A percentile compares a stretch with the other conserved stretches of the same genome.
These are phyloP conservation scores for Grantiella picta DNA, from an alignment of 2,113 vertebrate genomes.

Conservation along the genomic window DNA sequence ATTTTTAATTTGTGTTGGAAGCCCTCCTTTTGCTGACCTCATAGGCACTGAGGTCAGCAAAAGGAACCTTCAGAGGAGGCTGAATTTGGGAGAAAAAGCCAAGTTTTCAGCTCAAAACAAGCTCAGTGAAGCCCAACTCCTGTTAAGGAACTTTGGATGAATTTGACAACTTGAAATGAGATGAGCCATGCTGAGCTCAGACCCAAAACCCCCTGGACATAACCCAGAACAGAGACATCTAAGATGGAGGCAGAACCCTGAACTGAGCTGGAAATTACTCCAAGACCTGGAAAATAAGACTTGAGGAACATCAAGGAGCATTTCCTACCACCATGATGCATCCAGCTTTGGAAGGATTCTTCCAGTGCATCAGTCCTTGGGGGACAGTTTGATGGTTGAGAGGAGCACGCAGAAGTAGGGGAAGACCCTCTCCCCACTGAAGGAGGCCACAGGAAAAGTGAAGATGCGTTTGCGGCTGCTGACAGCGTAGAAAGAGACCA, in stretches of 20 bases:
- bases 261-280: background rate
- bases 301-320: background rate
- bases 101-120: background rate
- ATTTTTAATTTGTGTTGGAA: background rate
- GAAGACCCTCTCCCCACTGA: constrained; percentile 9
- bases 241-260: background rate
- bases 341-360: background rate
- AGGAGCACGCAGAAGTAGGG: constrained; percentile 41
- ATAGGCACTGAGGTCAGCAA: background rate
- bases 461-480: background rate
- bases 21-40: too few relatives aligned
- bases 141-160: fast-evolving
- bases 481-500: background rate
- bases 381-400: constrained; percentile 19
- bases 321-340: background rate
- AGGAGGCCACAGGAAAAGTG: constrained; percentile 9
- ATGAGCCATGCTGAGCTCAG: fast-evolving
- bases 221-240: background rate
- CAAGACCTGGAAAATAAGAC: background rate
- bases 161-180: background rate
- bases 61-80: background rate
- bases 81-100: background rate
- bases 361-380: background rate
- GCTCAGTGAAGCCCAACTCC: background rate
- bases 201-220: background rate